Percentiles rank a stretch among this genome's conserved stretches.
These are phyloP conservation scores for Bombus balteatus DNA, from an alignment of 1,140 invertebrate species.

Conservation along the genomic window DNA sequence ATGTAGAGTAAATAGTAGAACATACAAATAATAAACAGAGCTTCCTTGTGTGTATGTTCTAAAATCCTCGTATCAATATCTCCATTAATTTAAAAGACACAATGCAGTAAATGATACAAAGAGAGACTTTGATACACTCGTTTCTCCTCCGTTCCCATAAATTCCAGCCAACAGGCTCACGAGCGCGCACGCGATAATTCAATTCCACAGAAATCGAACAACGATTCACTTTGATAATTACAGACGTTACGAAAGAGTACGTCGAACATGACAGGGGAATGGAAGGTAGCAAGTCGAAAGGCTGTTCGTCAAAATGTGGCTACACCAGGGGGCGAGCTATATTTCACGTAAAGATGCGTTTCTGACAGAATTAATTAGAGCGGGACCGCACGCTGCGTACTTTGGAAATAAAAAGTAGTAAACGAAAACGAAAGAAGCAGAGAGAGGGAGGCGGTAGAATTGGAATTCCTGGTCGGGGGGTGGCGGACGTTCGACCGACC, in stretches of 20 bases:
- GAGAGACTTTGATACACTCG: too few species aligned
- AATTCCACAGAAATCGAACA: not conserved
- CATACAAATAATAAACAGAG: too few species aligned
- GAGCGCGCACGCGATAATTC: not conserved
- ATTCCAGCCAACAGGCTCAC: not conserved
- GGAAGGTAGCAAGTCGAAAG: not conserved
- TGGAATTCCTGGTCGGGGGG: constrained; percentile 14
- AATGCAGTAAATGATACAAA: too few species aligned
- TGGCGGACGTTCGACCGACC: constrained; percentile 14
- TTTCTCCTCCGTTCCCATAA: not conserved
- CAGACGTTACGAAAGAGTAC: not conserved
- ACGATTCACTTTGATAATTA: not conserved
- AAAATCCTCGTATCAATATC: too few species aligned
- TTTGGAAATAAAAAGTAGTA: not conserved
- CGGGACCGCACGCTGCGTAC: not conserved
- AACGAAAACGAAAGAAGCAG: not conserved
- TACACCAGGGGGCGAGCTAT: not conserved
- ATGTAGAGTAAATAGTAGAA: too few species aligned
- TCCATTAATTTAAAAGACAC: too few species aligned
- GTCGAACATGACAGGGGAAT: not conserved
- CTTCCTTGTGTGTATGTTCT: too few species aligned
- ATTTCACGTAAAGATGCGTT: constrained; percentile 9
- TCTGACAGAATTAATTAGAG: constrained; percentile 42
- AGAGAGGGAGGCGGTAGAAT: not conserved
- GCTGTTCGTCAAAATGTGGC: not conserved